Base-by-base conservation (phyloP, 2,113 vertebrate species). In the Seriola quinqueradiata region DNA sequence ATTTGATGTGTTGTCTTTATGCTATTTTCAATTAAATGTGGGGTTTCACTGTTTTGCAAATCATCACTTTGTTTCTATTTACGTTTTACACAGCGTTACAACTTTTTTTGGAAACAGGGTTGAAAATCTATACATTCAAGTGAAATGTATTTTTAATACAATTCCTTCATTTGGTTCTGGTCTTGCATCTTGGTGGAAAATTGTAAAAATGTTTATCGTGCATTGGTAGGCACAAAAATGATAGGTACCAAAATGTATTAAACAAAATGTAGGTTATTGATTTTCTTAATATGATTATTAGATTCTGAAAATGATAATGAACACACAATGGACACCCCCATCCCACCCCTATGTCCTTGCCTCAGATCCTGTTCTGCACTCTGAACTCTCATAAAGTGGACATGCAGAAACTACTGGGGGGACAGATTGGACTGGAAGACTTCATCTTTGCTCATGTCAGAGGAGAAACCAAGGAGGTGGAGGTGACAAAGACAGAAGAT, bases 351-450 rank as follows among this genome's bases (percentile, higher is more conserved):
- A 9, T 77, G 12, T 28, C 17, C 1, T 40, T 12, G 40, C 23
- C 25, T 34, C 92, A 99, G 98, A 99, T 99, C 87, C 92, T 99
- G 16, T 99, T 99, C 87, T 99, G 98, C 87, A 99, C 98, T 6
- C 95, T 99, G 38, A 99, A 99, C 92, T 98, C 98, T 0, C 98
- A 99, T 87, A 99, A 99, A 69, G 98, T 99, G 79, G 98, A 99
- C 94, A 99, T 99, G 98, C 97, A 97, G 94, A 99, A 98, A 88
- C 94, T 99, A 1, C 92, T 99, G 66, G 98, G 98, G 0, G 98
- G 98, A 0, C 98, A 99, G 95, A 99, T 99, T 0, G 98, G 98
- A 6, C 90, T 99, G 90, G 98, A 99, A 88, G 98, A 99, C 75
- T 99, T 99, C 86, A 99, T 99, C 90, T 99, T 99, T 0, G 98